Evolutionary conservation across 2,113 vertebrate genomes (phyloP).

Genomic region (Aptenodytes patagonicus): DNA sequence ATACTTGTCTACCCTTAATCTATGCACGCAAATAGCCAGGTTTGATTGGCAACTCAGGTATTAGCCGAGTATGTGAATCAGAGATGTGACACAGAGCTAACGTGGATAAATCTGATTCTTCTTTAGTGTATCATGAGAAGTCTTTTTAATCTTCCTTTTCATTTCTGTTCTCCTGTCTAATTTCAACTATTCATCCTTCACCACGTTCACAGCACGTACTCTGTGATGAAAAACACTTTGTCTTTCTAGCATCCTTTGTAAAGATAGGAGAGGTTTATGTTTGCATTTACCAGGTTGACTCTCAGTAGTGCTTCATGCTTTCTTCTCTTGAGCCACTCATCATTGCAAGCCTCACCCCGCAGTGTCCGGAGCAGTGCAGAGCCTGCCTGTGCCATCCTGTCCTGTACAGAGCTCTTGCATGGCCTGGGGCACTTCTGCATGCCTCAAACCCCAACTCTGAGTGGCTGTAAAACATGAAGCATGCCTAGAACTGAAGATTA

Average conservation of each 20-base stretch:
- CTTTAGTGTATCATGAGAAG: background rate
- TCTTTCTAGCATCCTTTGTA: background rate
- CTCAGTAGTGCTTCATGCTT: background rate
- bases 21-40: background rate
- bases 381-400: background rate
- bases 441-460: background rate
- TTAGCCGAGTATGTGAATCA: background rate
- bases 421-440: background rate
- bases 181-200: background rate
- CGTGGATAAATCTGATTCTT: background rate
- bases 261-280: background rate
- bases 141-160: background rate
- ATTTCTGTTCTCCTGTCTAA: background rate
- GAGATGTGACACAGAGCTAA: background rate
- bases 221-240: background rate
- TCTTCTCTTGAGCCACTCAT: background rate
- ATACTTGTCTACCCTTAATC: background rate
- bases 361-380: background rate
- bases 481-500: background rate
- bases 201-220: accelerated
- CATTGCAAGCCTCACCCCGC: background rate
- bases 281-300: accelerated
- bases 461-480: background rate
- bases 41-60: background rate
- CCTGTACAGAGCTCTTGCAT: background rate